A percentile compares a stretch with the other conserved stretches of the same genome.
Conservation (phyloP, 2,797 vertebrate species). For the Allobates femoralis region DNA sequence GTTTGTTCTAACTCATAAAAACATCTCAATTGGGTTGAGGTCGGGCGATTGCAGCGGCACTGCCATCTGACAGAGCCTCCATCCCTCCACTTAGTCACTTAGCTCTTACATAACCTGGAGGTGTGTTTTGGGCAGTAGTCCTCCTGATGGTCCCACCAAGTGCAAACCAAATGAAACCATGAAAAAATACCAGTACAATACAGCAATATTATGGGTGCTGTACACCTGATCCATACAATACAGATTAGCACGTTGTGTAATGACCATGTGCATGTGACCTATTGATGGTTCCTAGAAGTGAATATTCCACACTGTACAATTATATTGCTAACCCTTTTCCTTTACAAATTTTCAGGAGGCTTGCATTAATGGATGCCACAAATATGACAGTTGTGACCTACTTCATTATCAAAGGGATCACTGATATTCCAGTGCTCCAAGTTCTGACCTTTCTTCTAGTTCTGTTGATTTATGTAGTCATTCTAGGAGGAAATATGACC, state of each 20-base stretch:
- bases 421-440: constrained; percentile 28
- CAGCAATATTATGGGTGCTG: background rate
- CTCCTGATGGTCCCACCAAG: too few species aligned
- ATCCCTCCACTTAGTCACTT: too few species aligned
- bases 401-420: constrained; percentile 51
- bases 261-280: background rate
- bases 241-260: background rate
- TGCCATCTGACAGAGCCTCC: too few species aligned
- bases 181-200: background rate
- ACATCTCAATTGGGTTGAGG: too few species aligned
- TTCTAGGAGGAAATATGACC: constrained; percentile 37
- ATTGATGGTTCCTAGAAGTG: background rate
- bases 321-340: background rate
- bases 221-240: background rate
- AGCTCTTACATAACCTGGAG: too few species aligned
- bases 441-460: constrained; percentile 37
- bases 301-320: background rate
- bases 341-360: background rate
- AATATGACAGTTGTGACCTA: background rate
- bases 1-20: too few species aligned
- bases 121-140: too few species aligned
- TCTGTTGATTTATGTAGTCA: constrained; percentile 43
- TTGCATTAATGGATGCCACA: background rate
- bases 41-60: too few species aligned
- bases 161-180: too few species aligned